Evolutionary conservation across 2,888 invertebrate genomes (phyloP).

Genomic region (Lobophora halterata): DNA sequence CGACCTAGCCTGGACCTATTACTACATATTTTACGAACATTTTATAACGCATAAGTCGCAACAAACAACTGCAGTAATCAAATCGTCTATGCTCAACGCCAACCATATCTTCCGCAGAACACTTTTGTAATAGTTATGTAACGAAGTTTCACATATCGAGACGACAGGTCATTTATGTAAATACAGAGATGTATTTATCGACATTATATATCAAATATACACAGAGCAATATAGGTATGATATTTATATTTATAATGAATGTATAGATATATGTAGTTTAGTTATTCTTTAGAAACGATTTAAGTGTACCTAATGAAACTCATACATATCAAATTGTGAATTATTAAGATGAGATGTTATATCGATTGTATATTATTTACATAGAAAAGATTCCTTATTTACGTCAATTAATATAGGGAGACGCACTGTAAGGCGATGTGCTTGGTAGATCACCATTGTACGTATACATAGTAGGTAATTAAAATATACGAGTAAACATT

Average conservation of each 20-base stretch:
- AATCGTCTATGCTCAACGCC: conserved; percentile 45
- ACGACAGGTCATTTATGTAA: conserved; percentile 19
- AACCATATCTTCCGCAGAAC: conserved; percentile 46
- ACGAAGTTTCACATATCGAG: conserved; percentile 19
- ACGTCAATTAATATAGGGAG: conserved; percentile 71
- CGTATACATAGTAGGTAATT: conserved; percentile 21
- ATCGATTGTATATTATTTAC: conserved; percentile 46
- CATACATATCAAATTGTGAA: conserved; percentile 73
- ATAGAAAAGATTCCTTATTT: conserved; percentile 74
- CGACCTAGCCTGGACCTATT: conserved; percentile 16
- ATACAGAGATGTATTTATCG: conserved; percentile 10
- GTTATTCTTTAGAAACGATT: conserved; percentile 35
- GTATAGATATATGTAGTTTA: conserved; percentile 37
- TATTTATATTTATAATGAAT: conserved; percentile 45
- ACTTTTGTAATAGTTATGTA: conserved; percentile 44
- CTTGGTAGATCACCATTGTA: conserved; percentile 43
- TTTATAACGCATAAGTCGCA: conserved; percentile 42
- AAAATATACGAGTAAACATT: conserved; percentile 5
- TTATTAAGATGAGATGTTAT: conserved; percentile 49
- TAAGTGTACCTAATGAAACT: conserved; percentile 52
- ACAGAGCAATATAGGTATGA: conserved; percentile 42
- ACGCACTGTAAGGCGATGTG: conserved; percentile 45
- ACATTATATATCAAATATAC: conserved; percentile 1
- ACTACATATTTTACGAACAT: conserved; percentile 48
- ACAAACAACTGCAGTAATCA: conserved; percentile 40